Evolutionary conservation across 2,113 vertebrate species (phyloP).

Genomic region (Coptodon rendalli): DNA sequence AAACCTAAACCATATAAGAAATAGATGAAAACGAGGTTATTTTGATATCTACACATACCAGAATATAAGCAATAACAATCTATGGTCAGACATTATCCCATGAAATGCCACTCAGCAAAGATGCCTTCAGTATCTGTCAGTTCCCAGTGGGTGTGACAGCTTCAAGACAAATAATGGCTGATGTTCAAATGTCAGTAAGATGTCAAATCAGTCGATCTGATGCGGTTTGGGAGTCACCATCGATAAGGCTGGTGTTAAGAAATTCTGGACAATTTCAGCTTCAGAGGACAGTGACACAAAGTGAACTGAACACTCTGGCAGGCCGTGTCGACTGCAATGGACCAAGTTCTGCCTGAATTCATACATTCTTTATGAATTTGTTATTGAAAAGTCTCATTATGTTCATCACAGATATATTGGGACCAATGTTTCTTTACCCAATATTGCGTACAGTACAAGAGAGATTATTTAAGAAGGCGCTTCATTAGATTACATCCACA

Average conservation of each 20-base stretch:
- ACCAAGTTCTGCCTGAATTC: conserved; percentile 25
- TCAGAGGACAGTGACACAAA: conserved; percentile 41
- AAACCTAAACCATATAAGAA: neutral
- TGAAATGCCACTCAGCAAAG: conserved; percentile 2
- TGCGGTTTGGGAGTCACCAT: conserved; percentile 9
- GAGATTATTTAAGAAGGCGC: conserved; percentile 48
- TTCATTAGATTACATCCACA: conserved; percentile 64
- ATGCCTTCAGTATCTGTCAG: conserved; percentile 3
- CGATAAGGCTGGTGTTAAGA: neutral
- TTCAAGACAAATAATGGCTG: conserved; percentile 23
- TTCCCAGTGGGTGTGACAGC: conserved; percentile 15
- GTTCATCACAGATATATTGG: conserved; percentile 57
- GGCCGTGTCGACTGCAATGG: neutral
- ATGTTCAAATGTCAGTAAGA: conserved; percentile 39
- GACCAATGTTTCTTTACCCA: conserved; percentile 34
- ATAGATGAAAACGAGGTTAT: conserved; percentile 9
- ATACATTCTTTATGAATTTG: conserved; percentile 71
- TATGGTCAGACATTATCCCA: neutral
- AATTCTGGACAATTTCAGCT: neutral
- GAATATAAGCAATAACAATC: neutral
- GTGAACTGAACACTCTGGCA: conserved; percentile 18
- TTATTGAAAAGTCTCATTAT: conserved; percentile 70
- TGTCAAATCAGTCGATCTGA: conserved; percentile 23
- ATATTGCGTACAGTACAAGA: conserved; percentile 36
- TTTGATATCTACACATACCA: neutral